These are phyloP conservation scores for Fopius arisanus DNA, from an alignment of 1,140 invertebrate species.

Conservation along the genomic window DNA sequence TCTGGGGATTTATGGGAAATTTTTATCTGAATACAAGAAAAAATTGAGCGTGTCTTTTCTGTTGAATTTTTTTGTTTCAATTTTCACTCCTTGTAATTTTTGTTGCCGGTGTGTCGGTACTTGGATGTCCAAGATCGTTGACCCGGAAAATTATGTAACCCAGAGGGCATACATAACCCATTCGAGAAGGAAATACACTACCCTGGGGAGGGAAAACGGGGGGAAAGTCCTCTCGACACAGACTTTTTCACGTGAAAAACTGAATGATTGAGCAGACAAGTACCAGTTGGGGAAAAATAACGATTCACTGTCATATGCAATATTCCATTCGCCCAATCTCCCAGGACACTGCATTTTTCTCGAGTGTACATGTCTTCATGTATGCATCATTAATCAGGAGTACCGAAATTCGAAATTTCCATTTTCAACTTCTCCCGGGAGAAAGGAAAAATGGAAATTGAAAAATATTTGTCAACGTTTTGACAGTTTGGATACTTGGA, in stretches of 20 bases:
- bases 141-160: neutral
- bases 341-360: neutral
- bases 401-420: neutral
- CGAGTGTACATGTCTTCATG: neutral
- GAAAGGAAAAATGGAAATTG: too few species aligned
- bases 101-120: too few species aligned
- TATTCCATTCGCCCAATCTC: neutral
- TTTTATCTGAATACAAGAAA: too few species aligned
- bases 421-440: too few species aligned
- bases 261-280: neutral
- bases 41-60: too few species aligned
- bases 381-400: neutral
- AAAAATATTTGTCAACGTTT: too few species aligned
- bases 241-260: neutral
- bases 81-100: too few species aligned
- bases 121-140: neutral
- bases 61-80: too few species aligned
- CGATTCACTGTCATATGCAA: neutral
- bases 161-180: neutral
- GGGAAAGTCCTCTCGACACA: neutral
- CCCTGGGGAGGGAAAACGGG: neutral
- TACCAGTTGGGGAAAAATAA: neutral
- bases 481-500: too few species aligned
- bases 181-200: neutral
- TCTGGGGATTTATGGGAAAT: too few species aligned